phyloP scores from a whole-genome alignment of 1,140 invertebrate species.

The Listronotus oregonensis region DNA sequence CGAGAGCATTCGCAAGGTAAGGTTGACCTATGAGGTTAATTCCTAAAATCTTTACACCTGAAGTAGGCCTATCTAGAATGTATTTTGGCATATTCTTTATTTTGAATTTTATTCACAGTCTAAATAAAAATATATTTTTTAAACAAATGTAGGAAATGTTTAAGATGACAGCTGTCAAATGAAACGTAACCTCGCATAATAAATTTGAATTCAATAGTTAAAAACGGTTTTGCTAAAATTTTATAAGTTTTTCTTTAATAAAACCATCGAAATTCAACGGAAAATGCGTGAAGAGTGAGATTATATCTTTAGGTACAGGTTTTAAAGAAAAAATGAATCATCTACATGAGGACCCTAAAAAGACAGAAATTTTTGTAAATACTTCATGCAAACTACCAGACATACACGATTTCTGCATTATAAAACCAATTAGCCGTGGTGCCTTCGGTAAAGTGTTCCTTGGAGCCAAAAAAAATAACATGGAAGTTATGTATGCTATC shows the following conservation, averaged over 20 bases:
- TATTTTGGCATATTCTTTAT: not conserved
- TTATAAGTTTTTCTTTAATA: too few species aligned
- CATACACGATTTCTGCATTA: constrained; percentile 88
- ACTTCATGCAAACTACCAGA: constrained; percentile 64
- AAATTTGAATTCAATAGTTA: too few species aligned
- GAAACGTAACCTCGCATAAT: too few species aligned
- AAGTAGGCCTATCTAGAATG: not conserved
- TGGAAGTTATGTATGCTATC: constrained; percentile 85
- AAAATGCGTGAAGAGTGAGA: not conserved
- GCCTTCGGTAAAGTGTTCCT: constrained; percentile 96
- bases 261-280: too few species aligned
- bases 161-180: too few species aligned
- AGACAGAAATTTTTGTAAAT: constrained; percentile 26
- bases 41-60: constrained; percentile 13
- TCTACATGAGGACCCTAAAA: constrained; percentile 18
- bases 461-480: constrained; percentile 83
- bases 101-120: too few species aligned
- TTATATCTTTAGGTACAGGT: constrained; percentile 8
- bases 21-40: constrained; percentile 34
- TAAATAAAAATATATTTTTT: too few species aligned
- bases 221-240: too few species aligned
- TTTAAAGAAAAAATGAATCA: constrained; percentile 19
- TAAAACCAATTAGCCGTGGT: constrained; percentile 92
- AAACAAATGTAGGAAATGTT: too few species aligned
- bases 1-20: constrained; percentile 54